Evolutionary conservation across 2,797 vertebrate species (phyloP).

Genomic region (Lutjanus campechanus): DNA sequence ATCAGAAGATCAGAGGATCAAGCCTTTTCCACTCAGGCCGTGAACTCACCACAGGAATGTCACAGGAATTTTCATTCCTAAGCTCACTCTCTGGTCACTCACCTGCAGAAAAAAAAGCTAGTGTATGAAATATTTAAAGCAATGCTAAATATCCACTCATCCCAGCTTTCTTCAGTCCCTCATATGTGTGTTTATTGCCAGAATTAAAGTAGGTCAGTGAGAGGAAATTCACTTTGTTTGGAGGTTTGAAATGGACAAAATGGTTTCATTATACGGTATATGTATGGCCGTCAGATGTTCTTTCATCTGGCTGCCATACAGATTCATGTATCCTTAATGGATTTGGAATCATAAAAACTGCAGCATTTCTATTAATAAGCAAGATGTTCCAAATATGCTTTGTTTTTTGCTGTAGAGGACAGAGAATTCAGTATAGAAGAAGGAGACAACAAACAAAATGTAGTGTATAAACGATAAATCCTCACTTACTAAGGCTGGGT

Average conservation of each 20-base stretch:
- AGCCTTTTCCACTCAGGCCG: slow-evolving; percentile 31
- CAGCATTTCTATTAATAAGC: not conserved
- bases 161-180: not conserved
- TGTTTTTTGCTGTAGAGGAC: not conserved
- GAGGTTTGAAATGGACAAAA: slow-evolving; percentile 11
- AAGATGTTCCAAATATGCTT: slow-evolving; percentile 4
- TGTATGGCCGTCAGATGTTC: slow-evolving; percentile 48
- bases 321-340: slow-evolving; percentile 19
- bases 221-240: slow-evolving; percentile 14
- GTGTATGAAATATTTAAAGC: not conserved
- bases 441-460: not conserved
- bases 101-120: slow-evolving; percentile 8
- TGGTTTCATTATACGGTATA: not conserved
- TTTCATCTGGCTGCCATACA: slow-evolving; percentile 23
- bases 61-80: slow-evolving; percentile 43
- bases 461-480: not conserved
- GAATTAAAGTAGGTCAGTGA: slow-evolving; percentile 13
- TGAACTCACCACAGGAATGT: slow-evolving; percentile 63
- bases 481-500: not conserved
- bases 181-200: not conserved
- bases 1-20: slow-evolving; percentile 57
- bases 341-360: not conserved
- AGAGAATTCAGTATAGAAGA: not conserved
- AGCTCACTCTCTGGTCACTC: slow-evolving; percentile 1
- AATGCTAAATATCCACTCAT: not conserved